Base-by-base conservation (phyloP, 1,140 invertebrate genomes). In the Pseudomyrmex gracilis region DNA sequence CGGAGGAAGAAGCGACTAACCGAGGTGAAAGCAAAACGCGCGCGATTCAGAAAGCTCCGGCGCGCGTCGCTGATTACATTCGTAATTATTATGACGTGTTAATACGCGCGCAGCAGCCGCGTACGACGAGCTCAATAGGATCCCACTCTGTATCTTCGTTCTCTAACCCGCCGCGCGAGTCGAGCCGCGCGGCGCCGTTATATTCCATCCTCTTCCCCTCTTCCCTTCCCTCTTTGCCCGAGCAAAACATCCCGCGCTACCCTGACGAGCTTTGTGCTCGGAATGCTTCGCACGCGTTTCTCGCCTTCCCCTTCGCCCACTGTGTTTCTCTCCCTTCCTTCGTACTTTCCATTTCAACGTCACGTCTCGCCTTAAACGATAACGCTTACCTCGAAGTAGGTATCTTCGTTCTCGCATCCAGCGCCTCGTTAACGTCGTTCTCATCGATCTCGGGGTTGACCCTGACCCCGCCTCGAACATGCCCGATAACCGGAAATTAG, bases 31-130 rank as follows among this genome's bases (percentile, higher is more conserved):
- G 83, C 55, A 71, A 76, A 84, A 82, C 70, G 73, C 74, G 73
- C 74, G 74, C 66, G 83, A 90, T 89, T 85, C 83, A 70, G 73
- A 61, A 83, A 85, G 74, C 85, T 70, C 76, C 47, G 43, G 80
- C 82, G 53, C 80, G 76, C 83, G 80, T 60, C 86, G 84, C 73
- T 88, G 89, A 91, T 92, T 91, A 90, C 86, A 88, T 90, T 90
- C 82, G 84, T 88, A 92, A 91, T 92, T 92, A 91, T 87, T 91
- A 92, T 87, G 84, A 90, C 86, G 85, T 88, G 90, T 90, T 91
- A 90, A 91, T 91, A 89, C 82, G 82, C 82, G 84, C 84, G 88
- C 70, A 80, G 86, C 80, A 66, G 61, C 68, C 85, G 85, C 74
- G 49, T 73, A 60, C 82, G 86, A 86, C 61, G 87, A 88, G 82